Percentiles rank a stretch among this genome's conserved stretches.
These are phyloP conservation scores for Polia nebulosa DNA, from an alignment of 2,888 invertebrate genomes.

Conservation along the genomic window DNA sequence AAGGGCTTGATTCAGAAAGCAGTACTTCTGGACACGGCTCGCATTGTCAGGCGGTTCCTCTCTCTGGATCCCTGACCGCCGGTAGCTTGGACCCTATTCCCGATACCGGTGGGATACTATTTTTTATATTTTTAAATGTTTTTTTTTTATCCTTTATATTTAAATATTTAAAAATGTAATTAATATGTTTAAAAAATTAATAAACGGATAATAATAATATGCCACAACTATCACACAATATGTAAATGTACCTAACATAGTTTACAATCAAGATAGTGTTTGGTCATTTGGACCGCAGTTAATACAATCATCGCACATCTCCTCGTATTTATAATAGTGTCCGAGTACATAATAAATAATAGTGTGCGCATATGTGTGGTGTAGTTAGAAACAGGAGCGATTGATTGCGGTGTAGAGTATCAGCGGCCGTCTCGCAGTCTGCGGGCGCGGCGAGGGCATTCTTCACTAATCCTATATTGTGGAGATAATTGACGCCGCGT, in stretches of 20 bases:
- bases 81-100: no score
- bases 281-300: slow-evolving; percentile 48
- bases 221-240: no score
- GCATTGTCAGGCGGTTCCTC: no score
- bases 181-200: no score
- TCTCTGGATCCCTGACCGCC: no score
- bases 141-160: no score
- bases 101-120: no score
- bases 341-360: slow-evolving; percentile 57
- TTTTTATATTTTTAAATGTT: no score
- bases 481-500: slow-evolving; percentile 53
- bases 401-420: slow-evolving; percentile 70
- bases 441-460: slow-evolving; percentile 67
- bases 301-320: slow-evolving; percentile 51
- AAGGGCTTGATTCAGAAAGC: no score
- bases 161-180: no score
- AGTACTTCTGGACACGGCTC: no score
- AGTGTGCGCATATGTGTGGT: slow-evolving; percentile 62
- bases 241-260: slow-evolving; percentile 28
- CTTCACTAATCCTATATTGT: slow-evolving; percentile 68
- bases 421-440: slow-evolving; percentile 76
- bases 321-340: slow-evolving; percentile 61
- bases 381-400: slow-evolving; percentile 69
- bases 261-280: slow-evolving; percentile 50
- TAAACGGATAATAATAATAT: no score